Base-by-base conservation (phyloP, 1,140 invertebrate genomes). In the Andrena cerasifolii region DNA sequence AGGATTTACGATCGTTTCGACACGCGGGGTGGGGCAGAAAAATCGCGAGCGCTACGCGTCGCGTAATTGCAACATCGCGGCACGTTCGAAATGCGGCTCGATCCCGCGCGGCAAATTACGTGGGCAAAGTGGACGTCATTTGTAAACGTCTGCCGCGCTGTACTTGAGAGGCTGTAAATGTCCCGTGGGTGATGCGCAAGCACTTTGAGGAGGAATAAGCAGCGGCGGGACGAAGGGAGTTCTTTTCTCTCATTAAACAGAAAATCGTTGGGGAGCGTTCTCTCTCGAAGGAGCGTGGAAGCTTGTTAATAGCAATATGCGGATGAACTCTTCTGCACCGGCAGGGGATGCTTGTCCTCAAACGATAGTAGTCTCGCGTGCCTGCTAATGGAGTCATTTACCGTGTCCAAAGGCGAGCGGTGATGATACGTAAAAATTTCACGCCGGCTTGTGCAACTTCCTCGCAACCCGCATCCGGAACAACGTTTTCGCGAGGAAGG, bases 401-500 rank as follows among this genome's bases (percentile, higher is more conserved):
- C n/a, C n/a, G n/a, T n/a, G n/a, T n/a, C n/a, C n/a, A n/a, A n/a
- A n/a, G n/a, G 14, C n/a, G 10, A 12, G 4, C 0, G 18, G 5
- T 8, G 56, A 16, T 24, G 45, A 56, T 56, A 7, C 0, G 47
- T 6, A 53, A 53, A 53, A 51, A n/a, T 53, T 61, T 71, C 28
- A 6, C 36, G 40, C 0, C 14, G 33, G 10, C 10, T 61, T 36
- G 16, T n/a, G 31, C 21, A 49, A 62, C 16, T 62, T 72, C 28
- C n/a, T 14, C 8, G 14, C 45, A 5, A 12, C 16, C 1, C 45
- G 16, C 31, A 6, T 36, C 43, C 28, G 40, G 28, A 2, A 24
- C 7, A 58, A 21, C 31, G 16, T 73, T 63, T 63, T 63, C 45
- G 24, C 3, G 0, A 40, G 36, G 21, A 61, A 81, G 54, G 66